Percentiles rank a stretch among this genome's conserved stretches.
These are phyloP conservation scores for Heliothis subflexa DNA, from an alignment of 1,140 invertebrate genomes.

Conservation along the genomic window DNA sequence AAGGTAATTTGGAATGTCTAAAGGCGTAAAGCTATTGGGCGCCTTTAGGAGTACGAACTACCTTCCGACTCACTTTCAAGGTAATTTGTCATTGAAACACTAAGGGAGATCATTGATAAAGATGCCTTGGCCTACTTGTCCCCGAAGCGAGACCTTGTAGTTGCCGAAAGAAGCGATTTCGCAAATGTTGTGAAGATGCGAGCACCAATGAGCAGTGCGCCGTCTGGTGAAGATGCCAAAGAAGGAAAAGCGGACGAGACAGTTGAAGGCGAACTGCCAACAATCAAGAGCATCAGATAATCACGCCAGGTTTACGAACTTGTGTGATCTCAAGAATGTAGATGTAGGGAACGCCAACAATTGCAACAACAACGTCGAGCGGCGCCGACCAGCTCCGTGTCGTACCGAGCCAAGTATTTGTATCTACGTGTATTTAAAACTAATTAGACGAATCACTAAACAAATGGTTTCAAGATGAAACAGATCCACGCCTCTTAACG, in stretches of 20 bases:
- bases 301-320: neutral
- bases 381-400: neutral
- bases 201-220: neutral
- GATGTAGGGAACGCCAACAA: neutral
- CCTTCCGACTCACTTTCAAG: neutral
- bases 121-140: conserved; percentile 18
- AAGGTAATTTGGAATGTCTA: too few species aligned
- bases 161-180: conserved; percentile 9
- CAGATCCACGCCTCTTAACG: neutral
- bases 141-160: neutral
- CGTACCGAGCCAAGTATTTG: conserved; percentile 8
- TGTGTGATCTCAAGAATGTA: conserved; percentile 8
- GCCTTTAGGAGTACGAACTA: neutral
- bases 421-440: neutral
- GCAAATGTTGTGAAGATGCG: conserved; percentile 3
- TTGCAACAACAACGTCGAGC: neutral
- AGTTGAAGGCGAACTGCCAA: conserved; percentile 7
- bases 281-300: neutral
- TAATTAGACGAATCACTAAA: conserved; percentile 11
- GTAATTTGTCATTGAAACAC: conserved; percentile 18
- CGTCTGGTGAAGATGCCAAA: neutral
- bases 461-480: conserved; percentile 10
- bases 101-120: conserved; percentile 17
- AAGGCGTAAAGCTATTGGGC: neutral
- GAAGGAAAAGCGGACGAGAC: conserved; percentile 5